Conservation (phyloP, 2,113 vertebrate species). For the Grus americana region DNA sequence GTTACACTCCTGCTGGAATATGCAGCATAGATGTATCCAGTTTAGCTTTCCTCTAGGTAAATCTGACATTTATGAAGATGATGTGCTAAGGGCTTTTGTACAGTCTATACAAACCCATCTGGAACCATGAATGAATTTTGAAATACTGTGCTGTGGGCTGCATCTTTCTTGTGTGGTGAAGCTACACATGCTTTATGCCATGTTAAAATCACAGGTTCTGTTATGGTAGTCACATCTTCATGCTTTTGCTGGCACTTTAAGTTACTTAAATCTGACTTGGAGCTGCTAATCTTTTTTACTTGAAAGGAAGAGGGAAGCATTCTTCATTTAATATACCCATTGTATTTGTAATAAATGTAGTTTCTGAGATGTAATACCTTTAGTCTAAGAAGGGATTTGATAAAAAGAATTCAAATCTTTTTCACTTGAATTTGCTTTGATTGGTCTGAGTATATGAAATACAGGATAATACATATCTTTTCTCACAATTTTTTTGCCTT, state of each 20-base stretch:
- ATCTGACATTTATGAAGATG: neutral
- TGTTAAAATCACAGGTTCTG: neutral
- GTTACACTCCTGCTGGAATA: neutral
- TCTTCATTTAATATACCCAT: neutral
- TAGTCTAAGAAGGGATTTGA: neutral
- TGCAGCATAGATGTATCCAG: neutral
- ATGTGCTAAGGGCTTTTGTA: neutral
- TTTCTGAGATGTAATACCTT: neutral
- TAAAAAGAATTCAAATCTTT: neutral
- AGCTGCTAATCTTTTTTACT: neutral
- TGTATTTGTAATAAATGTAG: neutral
- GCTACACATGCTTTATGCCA: neutral
- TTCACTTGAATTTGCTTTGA: neutral
- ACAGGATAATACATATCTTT: neutral
- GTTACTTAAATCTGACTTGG: neutral
- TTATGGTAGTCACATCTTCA: neutral
- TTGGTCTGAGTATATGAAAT: neutral
- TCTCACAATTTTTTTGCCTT: neutral
- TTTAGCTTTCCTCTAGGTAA: neutral
- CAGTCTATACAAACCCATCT: neutral
- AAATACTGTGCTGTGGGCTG: neutral
- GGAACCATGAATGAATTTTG: neutral
- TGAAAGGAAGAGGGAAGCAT: neutral
- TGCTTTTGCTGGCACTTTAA: neutral
- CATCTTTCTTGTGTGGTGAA: neutral